Evolutionary conservation across 2,888 invertebrate species (phyloP), one percentile per base, ranked within the genome.

Genomic region (Drosophila koepferae): DNA sequence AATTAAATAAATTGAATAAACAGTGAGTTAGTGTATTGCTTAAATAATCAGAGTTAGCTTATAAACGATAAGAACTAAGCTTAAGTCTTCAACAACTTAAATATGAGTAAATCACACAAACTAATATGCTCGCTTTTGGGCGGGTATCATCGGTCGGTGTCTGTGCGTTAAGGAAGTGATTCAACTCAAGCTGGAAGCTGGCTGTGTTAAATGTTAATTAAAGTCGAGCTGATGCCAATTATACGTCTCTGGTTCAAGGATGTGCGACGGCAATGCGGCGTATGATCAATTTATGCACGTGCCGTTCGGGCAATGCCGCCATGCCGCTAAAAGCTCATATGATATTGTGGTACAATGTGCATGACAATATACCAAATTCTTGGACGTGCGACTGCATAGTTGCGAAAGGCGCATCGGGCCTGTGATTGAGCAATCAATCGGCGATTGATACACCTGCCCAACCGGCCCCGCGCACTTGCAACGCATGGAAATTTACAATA

Each of bases 231-330:
- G 51, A 51, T 18, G 49, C 31, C 60, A 64, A 49, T 54, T 53
- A 55, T 67, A 76, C 71, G 74, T 65, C 41, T 59, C 77, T 59
- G 63, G 83, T 83, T 82, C 77, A 82, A 82, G 81, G 85, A 82
- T 76, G 58, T 59, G 64, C 51, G 28, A 65, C 10, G 55, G 55
- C 75, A 61, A 66, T 61, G 61, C 38, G 60, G 60, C 67, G 66
- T 73, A 63, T 69, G 65, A 31, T 67, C 73, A 72, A 82, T 68
- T 63, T 56, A 31, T 55, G 82, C 80, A 87, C 88, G 83, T 85
- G 86, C 72, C 80, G 36, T 67, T 63, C 63, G 55, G 48, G 18
- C 55, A 51, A 44, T 48, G 60, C 36, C 23, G 40, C 20, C 1
- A 20, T 2, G n/a, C 54, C 46, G 44, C 55, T 46, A 40, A n/a